Evolutionary conservation across 2,888 invertebrate species (phyloP), one percentile per base, ranked within the genome.

Genomic region (Selenia dentaria): DNA sequence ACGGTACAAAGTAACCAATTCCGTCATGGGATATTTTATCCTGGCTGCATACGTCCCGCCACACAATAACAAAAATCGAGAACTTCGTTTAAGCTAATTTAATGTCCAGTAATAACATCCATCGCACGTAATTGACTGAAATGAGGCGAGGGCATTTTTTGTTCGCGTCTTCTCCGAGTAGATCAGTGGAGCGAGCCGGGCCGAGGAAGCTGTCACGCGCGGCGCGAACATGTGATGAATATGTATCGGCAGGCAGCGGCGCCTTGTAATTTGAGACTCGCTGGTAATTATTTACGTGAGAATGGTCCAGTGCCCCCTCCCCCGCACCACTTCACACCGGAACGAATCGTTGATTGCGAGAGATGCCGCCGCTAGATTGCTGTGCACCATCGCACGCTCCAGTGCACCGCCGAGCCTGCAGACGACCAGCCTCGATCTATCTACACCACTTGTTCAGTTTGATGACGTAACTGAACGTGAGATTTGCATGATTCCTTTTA

Each of bases 271-370:
- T 86, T 88, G 85, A 87, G 69, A 78, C 78, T 81, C 78, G 83
- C 84, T 83, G 83, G 85, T 88, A 88, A 90, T 88, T 90, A 88
- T 90, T 88, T 88, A 89, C 88, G 88, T 88, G 87, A 88, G 89
- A 89, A 83, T 84, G 85, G 79, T 64, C 71, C 71, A 64, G 59
- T 55, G 65, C 66, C 59, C 62, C 60, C 63, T 62, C 64, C 60
- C 54, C 55, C 35, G 56, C 60, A 54, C 38, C 46, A 48, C 54
- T 61, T 64, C 58, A 53, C 77, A 53, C 77, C 76, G 87, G 83
- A 83, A 87, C 88, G 84, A 89, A 89, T 88, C 75, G 86, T 71
- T 87, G 88, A 89, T 89, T 88, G 83, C 87, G 76, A 77, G 79
- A 79, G 83, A 84, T 84, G 79, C 84, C 82, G 83, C 78, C 72